A percentile compares a stretch with the other conserved stretches of the same genome.
Evolutionary conservation across 2,797 vertebrate genomes (phyloP).

Genomic region (Cottoperca gobio): DNA sequence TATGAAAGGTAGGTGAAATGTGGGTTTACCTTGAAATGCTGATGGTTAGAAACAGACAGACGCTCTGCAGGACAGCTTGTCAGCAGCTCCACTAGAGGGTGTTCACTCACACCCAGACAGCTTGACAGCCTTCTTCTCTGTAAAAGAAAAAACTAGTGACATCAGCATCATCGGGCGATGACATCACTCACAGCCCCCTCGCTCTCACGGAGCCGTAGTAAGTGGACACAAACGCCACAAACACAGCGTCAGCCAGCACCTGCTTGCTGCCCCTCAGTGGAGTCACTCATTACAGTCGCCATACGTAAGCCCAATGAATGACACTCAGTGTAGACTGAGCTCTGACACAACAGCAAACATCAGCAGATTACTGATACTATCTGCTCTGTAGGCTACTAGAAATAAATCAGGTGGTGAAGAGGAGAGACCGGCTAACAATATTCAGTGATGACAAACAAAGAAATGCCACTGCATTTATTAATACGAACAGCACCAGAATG

Average conservation of each 20-base stretch:
- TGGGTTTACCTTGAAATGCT: conserved; percentile 71
- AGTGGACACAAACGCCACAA: conserved; percentile 34
- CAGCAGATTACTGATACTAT: conserved; percentile 55
- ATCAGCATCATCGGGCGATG: conserved; percentile 68
- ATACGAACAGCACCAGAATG: neutral
- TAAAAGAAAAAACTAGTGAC: conserved; percentile 43
- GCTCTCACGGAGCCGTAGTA: conserved; percentile 45
- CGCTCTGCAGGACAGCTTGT: conserved; percentile 46
- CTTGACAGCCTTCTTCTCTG: conserved; percentile 68
- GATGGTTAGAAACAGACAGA: conserved; percentile 52
- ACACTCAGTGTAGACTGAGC: conserved; percentile 60
- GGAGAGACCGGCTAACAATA: neutral
- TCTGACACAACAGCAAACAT: conserved; percentile 64
- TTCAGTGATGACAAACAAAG: conserved; percentile 5
- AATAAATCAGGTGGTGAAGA: conserved; percentile 4
- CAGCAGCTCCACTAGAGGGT: conserved; percentile 69
- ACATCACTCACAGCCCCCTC: conserved; percentile 64
- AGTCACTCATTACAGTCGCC: conserved; percentile 64
- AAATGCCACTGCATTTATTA: neutral
- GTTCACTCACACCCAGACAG: conserved; percentile 72
- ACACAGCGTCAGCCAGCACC: conserved; percentile 66
- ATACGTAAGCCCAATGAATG: conserved; percentile 72
- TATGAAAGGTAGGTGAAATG: too few relatives aligned
- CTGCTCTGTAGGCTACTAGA: conserved; percentile 31
- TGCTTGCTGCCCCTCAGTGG: conserved; percentile 60